phyloP scores from a whole-genome alignment of 2,888 invertebrate species.

The Trisateles emortualis region DNA sequence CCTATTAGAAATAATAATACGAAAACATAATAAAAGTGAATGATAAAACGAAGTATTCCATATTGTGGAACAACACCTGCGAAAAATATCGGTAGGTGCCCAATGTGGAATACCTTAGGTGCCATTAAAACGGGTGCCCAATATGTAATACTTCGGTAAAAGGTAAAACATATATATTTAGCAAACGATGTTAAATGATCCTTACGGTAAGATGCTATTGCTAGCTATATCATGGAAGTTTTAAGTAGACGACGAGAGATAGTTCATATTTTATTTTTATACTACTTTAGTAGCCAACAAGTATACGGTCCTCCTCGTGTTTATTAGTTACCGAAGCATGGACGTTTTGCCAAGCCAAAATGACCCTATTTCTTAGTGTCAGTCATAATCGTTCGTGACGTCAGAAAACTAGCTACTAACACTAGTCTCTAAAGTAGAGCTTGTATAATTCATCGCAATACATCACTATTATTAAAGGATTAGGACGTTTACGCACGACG shows the following conservation, averaged over 20 bases:
- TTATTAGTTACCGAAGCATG: no score
- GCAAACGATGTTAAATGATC: constrained; percentile 39
- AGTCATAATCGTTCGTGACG: constrained; percentile 32
- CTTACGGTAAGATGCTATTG: constrained; percentile 28
- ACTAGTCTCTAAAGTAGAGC: constrained; percentile 17
- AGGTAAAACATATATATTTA: constrained; percentile 28
- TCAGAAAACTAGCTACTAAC: constrained; percentile 13
- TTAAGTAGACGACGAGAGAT: constrained; percentile 29
- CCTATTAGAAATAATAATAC: constrained; percentile 20
- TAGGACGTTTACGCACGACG: constrained; percentile 31
- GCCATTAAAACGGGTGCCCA: no score
- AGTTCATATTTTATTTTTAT: no score
- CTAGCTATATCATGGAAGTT: constrained; percentile 31
- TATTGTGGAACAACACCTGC: no score
- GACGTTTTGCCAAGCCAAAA: no score
- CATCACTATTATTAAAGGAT: constrained; percentile 45
- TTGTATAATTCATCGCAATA: constrained; percentile 32
- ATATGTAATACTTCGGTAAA: no score
- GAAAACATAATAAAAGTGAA: constrained; percentile 25
- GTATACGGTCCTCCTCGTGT: no score
- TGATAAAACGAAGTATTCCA: no score
- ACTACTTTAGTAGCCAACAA: no score
- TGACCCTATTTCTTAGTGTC: no score
- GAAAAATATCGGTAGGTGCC: no score
- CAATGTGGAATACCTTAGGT: no score